phyloP scores from a whole-genome alignment of 2,888 invertebrate genomes.

The Lycia hirtaria region DNA sequence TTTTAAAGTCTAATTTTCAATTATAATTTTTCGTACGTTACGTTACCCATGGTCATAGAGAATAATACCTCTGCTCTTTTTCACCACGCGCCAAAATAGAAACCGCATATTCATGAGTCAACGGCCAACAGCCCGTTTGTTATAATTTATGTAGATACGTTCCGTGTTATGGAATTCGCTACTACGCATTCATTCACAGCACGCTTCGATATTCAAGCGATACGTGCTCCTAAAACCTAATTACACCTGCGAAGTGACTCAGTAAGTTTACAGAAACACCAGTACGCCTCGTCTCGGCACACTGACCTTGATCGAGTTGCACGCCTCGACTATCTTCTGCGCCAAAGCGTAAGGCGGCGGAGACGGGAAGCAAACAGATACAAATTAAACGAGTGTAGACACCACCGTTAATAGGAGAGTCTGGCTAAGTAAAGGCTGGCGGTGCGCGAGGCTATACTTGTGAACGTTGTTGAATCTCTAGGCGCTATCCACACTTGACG shows the following conservation, averaged over 20 bases:
- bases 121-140: background rate
- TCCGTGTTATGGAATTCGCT: constrained; percentile 5
- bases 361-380: constrained; percentile 70
- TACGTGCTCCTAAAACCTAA: constrained; percentile 50
- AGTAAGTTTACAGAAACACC: constrained; percentile 40
- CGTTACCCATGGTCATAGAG: too few species aligned
- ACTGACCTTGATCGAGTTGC: constrained; percentile 95
- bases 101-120: constrained; percentile 6
- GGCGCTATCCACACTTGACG: background rate
- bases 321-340: constrained; percentile 97
- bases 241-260: constrained; percentile 45
- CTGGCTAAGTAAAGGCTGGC: constrained; percentile 28
- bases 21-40: too few species aligned
- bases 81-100: too few species aligned
- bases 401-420: constrained; percentile 31
- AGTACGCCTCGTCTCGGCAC: constrained; percentile 50
- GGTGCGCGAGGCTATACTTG: constrained; percentile 24
- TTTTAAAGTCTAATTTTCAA: too few species aligned
- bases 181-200: constrained; percentile 15
- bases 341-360: constrained; percentile 74
- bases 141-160: background rate
- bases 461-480: constrained; percentile 15
- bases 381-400: constrained; percentile 59
- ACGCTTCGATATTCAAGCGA: constrained; percentile 34
- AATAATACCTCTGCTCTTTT: too few species aligned